Conservation (phyloP, 2,113 vertebrate genomes). For the Corythaeola cristata region DNA sequence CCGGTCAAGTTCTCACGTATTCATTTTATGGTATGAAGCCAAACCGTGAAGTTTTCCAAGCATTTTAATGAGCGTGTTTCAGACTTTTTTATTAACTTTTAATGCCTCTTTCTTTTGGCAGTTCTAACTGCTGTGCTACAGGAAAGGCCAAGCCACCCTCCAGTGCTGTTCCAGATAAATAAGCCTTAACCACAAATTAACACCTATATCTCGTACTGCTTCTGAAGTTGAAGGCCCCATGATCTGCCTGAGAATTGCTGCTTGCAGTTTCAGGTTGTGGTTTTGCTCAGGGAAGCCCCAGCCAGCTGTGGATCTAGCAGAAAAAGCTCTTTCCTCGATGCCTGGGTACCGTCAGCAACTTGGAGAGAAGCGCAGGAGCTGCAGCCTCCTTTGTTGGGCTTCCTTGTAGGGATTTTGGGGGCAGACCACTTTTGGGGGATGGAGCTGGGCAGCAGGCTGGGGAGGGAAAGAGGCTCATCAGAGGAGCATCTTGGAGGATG, state of each 20-base stretch:
- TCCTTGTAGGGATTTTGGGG: not conserved
- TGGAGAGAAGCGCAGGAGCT: not conserved
- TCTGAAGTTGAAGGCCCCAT: not conserved
- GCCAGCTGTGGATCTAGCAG: not conserved
- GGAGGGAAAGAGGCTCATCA: not conserved
- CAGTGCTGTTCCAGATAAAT: constrained; percentile 23
- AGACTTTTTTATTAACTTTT: constrained; percentile 57
- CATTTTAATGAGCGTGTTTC: constrained; percentile 32
- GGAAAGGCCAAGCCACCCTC: constrained; percentile 17
- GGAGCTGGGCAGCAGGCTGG: not conserved
- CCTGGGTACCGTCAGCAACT: accelerated
- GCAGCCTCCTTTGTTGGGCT: not conserved
- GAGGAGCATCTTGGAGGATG: not conserved
- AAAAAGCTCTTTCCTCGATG: not conserved
- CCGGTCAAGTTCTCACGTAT: constrained; percentile 38
- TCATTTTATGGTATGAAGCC: constrained; percentile 1
- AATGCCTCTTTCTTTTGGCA: constrained; percentile 26
- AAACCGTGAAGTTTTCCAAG: constrained; percentile 49
- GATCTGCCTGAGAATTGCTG: not conserved
- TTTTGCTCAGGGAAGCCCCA: not conserved
- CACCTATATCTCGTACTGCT: not conserved
- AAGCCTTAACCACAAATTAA: constrained; percentile 47
- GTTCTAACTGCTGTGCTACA: constrained; percentile 7
- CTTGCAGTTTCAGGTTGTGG: not conserved
- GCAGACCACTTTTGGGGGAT: not conserved